Base-by-base conservation (phyloP, 2,113 vertebrate genomes). In the Dunckerocampus dactyliophorus region DNA sequence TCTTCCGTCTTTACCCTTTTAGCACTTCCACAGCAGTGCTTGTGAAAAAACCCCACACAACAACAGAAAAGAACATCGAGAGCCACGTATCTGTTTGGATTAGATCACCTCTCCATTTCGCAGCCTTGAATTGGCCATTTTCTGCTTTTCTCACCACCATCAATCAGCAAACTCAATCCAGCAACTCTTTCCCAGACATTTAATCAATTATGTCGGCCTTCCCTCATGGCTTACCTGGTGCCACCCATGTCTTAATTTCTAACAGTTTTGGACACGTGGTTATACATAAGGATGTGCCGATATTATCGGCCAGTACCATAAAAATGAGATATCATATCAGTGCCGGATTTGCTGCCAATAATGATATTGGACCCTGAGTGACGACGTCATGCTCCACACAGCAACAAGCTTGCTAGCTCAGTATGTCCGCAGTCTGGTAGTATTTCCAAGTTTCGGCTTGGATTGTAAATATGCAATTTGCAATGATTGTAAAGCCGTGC, bases 1-100 rank as follows among this genome's bases (percentile, higher is more conserved):
- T 85, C 85, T 82, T 81, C 72, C 82, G 76, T 75, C 81, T 85
- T 87, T 84, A 87, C 80, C 85, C 89, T 88, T 87, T 91, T 92
- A 90, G 80, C 90, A 88, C 90, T 83, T 86, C 69, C 56, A 71
- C 63, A 34, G 74, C 74, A 84, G 82, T 85, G 88, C 76, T 76
- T 84, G 71, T 6, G 20, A 28, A 59, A 42, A 63, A 63, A 71
- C 21, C 19, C 28, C 14, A 22, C 15, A n/a, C 39, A n/a, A 58
- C 37, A 55, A 22, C 24, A 49, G 6, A 48, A 65, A 68, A 80
- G 81, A 86, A 84, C 82, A 87, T 87, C 88, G 88, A 88, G 87
- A 76, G 82, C 69, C 67, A 72, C 73, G 82, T 78, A 80, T 85
- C 81, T 89, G 84, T 90, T 88, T 88, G 85, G 82, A 87, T 90